Percentiles rank a stretch among this genome's conserved stretches.
These are phyloP conservation scores for Caenorhabditis sp. DNA, from an alignment of 2,888 invertebrate genomes.

Conservation along the genomic window DNA sequence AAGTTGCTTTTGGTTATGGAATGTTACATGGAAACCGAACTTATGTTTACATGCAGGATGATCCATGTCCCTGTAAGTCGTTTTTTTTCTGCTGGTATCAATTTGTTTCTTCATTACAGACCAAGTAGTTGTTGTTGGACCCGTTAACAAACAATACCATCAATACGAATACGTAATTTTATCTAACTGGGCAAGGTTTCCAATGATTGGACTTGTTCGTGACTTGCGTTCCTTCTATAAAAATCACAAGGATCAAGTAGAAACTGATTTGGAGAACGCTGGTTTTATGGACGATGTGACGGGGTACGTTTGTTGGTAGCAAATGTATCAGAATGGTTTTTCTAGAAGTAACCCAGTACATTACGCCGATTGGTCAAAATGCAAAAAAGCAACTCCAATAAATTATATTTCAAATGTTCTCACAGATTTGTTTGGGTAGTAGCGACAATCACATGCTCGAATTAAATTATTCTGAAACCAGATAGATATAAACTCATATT, in stretches of 20 bases:
- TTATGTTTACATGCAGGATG: constrained; percentile 75
- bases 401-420: constrained; percentile 72
- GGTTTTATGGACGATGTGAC: constrained; percentile 71
- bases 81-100: too few relatives aligned
- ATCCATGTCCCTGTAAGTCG: constrained; percentile 73
- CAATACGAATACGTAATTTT: constrained; percentile 77
- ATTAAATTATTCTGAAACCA: not conserved
- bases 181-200: constrained; percentile 78
- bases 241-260: constrained; percentile 68
- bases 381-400: constrained; percentile 68
- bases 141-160: constrained; percentile 59
- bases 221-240: constrained; percentile 70
- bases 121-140: constrained; percentile 71
- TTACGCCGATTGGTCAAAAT: constrained; percentile 75
- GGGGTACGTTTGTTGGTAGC: constrained; percentile 52
- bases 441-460: not conserved
- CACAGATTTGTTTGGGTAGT: constrained; percentile 70
- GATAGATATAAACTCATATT: not conserved
- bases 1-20: constrained; percentile 73
- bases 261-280: constrained; percentile 68
- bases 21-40: constrained; percentile 69
- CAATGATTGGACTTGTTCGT: constrained; percentile 74
- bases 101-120: too few relatives aligned
- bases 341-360: constrained; percentile 64
- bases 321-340: not conserved